Percentiles rank a stretch among this genome's conserved stretches.
Evolutionary conservation across 2,797 vertebrate species (phyloP).

Genomic region (Sebastes ruberrimus): DNA sequence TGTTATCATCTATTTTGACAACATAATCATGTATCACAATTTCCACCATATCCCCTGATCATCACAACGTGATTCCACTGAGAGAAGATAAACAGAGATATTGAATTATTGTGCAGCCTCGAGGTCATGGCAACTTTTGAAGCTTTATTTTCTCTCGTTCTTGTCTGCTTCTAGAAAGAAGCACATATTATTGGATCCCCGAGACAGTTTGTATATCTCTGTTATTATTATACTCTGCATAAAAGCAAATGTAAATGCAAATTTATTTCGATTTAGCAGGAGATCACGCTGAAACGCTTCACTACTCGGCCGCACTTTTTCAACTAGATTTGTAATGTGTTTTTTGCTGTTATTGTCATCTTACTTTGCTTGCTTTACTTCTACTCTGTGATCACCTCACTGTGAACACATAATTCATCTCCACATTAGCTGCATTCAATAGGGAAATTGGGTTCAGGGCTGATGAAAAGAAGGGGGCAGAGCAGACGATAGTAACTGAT

Average conservation of each 20-base stretch:
- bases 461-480: slow-evolving; percentile 9
- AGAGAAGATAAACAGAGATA: slow-evolving; percentile 1
- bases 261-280: background rate
- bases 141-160: background rate
- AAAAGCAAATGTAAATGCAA: background rate
- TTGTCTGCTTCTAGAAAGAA: background rate
- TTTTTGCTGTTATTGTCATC: background rate
- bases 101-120: background rate
- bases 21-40: background rate
- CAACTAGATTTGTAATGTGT: background rate
- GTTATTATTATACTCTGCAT: background rate
- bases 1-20: background rate
- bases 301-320: background rate
- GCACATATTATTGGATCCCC: background rate
- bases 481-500: background rate
- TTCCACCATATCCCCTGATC: background rate
- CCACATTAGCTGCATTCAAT: background rate
- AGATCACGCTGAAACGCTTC: background rate
- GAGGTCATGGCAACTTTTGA: background rate
- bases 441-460: background rate
- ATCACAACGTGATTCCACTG: background rate
- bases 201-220: background rate
- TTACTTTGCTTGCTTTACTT: background rate
- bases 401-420: background rate
- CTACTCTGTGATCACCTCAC: background rate